Percentiles rank a stretch among this genome's conserved stretches.
phyloP scores from a whole-genome alignment of 2,113 vertebrate genomes.

The Eulemur rufifrons region DNA sequence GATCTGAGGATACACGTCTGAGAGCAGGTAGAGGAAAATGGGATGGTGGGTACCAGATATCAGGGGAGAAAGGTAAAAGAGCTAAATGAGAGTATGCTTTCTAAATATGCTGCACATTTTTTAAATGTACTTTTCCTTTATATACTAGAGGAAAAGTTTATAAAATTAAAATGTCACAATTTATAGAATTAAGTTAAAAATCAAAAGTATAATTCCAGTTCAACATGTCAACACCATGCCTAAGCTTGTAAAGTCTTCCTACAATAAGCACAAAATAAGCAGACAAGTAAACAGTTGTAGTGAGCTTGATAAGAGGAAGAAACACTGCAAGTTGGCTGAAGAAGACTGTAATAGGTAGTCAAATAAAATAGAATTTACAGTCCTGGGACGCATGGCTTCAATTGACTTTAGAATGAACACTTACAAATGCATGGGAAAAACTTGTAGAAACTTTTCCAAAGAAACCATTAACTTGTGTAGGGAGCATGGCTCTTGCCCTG shows the following conservation, averaged over 20 bases:
- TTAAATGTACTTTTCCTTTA: background rate
- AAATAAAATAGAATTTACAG: conserved; percentile 18
- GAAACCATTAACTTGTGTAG: background rate
- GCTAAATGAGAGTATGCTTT: background rate
- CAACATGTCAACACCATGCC: background rate
- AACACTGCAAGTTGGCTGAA: background rate
- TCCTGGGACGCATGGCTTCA: background rate
- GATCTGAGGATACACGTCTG: background rate
- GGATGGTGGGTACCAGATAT: background rate
- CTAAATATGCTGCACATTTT: background rate
- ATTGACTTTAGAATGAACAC: conserved; percentile 24
- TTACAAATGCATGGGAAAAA: background rate
- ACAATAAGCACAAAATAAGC: background rate
- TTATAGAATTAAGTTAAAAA: background rate
- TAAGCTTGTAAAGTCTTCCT: conserved; percentile 4
- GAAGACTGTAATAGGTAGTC: background rate
- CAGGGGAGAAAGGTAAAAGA: background rate
- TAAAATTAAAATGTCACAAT: background rate
- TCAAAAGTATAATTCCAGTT: background rate
- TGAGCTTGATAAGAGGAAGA: background rate
- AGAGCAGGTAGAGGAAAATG: background rate
- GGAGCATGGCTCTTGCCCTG: no score
- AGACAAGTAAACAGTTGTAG: background rate
- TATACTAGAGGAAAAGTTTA: background rate
- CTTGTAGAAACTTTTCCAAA: background rate